Evolutionary conservation across 2,797 vertebrate species (phyloP).

Genomic region (Intellagama lesueurii): DNA sequence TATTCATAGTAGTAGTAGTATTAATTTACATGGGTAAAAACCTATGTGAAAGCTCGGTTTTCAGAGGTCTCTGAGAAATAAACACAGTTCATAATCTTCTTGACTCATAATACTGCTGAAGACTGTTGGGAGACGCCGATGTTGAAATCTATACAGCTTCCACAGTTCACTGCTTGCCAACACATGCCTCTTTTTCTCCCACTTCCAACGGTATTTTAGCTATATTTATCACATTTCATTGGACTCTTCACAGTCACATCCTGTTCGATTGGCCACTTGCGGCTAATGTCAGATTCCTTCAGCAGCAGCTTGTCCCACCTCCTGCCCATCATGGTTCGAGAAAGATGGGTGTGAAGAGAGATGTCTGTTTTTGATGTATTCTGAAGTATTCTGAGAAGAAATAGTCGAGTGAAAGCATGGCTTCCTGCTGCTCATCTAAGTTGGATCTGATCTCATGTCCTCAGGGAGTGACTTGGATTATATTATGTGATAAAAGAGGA

Average conservation of each 20-base stretch:
- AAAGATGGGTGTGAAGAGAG: background rate
- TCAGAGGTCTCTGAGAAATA: background rate
- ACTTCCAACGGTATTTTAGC: slow-evolving; percentile 43
- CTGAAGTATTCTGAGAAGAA: slow-evolving; percentile 19
- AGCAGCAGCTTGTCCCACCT: slow-evolving; percentile 33
- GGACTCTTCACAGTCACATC: slow-evolving; percentile 36
- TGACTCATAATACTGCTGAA: background rate
- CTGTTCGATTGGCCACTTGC: slow-evolving; percentile 56
- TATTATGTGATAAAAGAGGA: background rate
- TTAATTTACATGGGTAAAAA: background rate
- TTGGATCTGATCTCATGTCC: background rate
- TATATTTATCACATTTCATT: slow-evolving; percentile 44
- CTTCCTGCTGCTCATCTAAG: slow-evolving; percentile 14
- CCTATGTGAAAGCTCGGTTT: background rate
- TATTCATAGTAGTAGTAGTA: background rate
- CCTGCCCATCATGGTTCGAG: slow-evolving; percentile 34
- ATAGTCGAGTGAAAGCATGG: background rate
- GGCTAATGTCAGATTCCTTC: slow-evolving; percentile 50
- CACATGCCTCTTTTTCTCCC: slow-evolving; percentile 13
- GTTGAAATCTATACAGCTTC: slow-evolving; percentile 20
- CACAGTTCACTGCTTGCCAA: slow-evolving; percentile 19
- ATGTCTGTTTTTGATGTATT: slow-evolving; percentile 25
- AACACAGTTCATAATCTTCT: background rate
- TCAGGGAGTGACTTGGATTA: background rate
- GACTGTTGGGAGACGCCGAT: slow-evolving; percentile 27